Percentiles rank a stretch among this genome's conserved stretches.
Evolutionary conservation across 2,888 invertebrate species (phyloP).

Genomic region (Euplagia quadripunctaria): DNA sequence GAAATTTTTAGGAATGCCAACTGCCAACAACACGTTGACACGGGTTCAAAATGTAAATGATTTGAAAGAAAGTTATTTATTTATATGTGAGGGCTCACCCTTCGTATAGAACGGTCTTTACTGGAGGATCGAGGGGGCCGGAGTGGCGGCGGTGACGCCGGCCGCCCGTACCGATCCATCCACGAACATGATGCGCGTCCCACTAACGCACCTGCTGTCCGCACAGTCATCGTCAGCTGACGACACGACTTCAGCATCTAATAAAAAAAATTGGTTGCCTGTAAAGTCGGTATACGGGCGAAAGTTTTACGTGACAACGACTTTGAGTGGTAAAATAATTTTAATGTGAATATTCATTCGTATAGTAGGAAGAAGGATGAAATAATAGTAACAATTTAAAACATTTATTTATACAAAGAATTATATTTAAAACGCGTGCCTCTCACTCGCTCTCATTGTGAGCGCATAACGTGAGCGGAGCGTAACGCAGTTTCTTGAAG

Average conservation of each 20-base stretch:
- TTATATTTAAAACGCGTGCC: no score
- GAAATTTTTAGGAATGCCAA: slow-evolving; percentile 10
- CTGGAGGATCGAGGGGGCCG: slow-evolving; percentile 82
- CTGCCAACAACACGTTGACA: slow-evolving; percentile 21
- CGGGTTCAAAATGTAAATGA: slow-evolving; percentile 19
- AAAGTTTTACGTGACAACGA: no score
- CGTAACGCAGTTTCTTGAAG: no score
- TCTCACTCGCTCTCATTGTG: no score
- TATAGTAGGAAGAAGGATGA: no score
- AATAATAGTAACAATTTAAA: no score
- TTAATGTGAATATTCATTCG: no score
- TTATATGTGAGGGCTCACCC: slow-evolving; percentile 79
- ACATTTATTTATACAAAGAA: no score
- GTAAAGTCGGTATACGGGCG: no score
- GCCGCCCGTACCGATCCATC: slow-evolving; percentile 97
- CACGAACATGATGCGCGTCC: slow-evolving; percentile 95
- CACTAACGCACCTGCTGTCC: slow-evolving; percentile 92
- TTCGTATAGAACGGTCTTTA: slow-evolving; percentile 89
- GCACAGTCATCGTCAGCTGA: slow-evolving; percentile 95
- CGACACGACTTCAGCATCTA: slow-evolving; percentile 96
- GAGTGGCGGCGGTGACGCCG: slow-evolving; percentile 92
- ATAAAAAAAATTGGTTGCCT: slow-evolving; percentile 4
- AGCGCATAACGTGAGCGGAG: no score
- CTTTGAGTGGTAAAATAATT: no score
- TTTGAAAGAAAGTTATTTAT: slow-evolving; percentile 6